Base-by-base conservation (phyloP, 2,888 invertebrate species). In the Thalpophila matura region DNA sequence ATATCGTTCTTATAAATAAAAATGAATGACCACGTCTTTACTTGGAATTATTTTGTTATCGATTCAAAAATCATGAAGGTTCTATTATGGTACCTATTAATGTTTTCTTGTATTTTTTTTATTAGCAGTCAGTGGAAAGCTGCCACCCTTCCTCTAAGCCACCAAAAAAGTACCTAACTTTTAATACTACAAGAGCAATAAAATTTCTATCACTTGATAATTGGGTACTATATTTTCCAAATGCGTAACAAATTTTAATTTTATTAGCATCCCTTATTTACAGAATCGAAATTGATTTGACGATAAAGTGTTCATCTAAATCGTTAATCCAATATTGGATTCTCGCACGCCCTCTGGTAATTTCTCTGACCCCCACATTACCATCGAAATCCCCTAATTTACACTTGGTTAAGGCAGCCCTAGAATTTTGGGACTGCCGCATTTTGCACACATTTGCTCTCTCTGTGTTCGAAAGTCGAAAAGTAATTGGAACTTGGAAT, bases 371-470 rank as follows among this genome's bases (percentile, higher is more conserved):
- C 84, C 84, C 78, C 37, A 75, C 66, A 83, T 85, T 86, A 80
- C 79, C 80, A 86, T 86, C 75, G 74, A 72, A 84, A 85, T 81
- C 77, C 51, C 77, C 78, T 82, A 81, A 86, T 86, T 88, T 86
- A 82, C 86, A 87, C 81, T 79, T 66, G n/a, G 74, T 82, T 80
- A 78, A 80, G 79, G 80, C 73, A 79, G 54, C 80, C 72, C 80
- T 74, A 62, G 35, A 47, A 62, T 66, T 74, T 71, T 51, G 57
- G 46, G 62, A 77, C 79, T 66, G 40, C 56, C 64, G 50, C 55
- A 53, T 60, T 70, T 70, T 64, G 67, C 68, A 37, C 57, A 62
- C 68, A 31, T 53, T 56, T 65, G 38, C 46, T 38, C 63, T 58
- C 69, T 70, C 42, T 47, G 46, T 50, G 55, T 59, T 60, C 29